Conservation (phyloP, 2,888 invertebrate species). For the Anorthoa munda region DNA sequence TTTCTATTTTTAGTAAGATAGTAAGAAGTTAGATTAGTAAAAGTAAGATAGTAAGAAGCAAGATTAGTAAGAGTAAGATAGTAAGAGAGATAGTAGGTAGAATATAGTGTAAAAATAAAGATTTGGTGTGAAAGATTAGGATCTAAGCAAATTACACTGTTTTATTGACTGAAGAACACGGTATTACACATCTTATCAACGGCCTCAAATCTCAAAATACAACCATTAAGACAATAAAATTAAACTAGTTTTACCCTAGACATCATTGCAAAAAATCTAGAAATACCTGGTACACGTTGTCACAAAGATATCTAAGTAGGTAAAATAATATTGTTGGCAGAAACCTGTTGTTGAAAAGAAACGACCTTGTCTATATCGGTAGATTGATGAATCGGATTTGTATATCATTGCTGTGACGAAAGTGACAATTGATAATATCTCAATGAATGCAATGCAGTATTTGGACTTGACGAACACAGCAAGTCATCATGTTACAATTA, state of each 20-base stretch:
- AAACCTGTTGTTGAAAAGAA: conserved; percentile 25
- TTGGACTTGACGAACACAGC: too few relatives aligned
- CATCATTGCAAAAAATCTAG: conserved; percentile 2
- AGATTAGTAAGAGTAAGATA: too few relatives aligned
- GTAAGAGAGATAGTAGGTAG: too few relatives aligned
- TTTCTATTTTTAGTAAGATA: too few relatives aligned
- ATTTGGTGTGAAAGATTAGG: background rate
- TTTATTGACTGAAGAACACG: background rate
- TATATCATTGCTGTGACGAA: background rate
- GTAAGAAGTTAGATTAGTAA: too few relatives aligned
- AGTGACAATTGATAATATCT: background rate
- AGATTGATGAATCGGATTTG: background rate
- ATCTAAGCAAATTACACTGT: background rate
- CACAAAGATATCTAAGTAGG: conserved; percentile 8
- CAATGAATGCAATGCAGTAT: too few relatives aligned
- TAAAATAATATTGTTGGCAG: background rate
- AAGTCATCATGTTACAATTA: too few relatives aligned
- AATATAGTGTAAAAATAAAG: background rate
- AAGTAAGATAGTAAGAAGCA: too few relatives aligned
- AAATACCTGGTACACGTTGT: conserved; percentile 5
- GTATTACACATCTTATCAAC: conserved; percentile 18
- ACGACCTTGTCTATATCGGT: conserved; percentile 13
- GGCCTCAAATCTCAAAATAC: background rate
- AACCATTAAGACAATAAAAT: background rate
- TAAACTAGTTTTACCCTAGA: conserved; percentile 23